Base-by-base conservation (phyloP, 2,113 vertebrate species). In the Anser cygnoides region DNA sequence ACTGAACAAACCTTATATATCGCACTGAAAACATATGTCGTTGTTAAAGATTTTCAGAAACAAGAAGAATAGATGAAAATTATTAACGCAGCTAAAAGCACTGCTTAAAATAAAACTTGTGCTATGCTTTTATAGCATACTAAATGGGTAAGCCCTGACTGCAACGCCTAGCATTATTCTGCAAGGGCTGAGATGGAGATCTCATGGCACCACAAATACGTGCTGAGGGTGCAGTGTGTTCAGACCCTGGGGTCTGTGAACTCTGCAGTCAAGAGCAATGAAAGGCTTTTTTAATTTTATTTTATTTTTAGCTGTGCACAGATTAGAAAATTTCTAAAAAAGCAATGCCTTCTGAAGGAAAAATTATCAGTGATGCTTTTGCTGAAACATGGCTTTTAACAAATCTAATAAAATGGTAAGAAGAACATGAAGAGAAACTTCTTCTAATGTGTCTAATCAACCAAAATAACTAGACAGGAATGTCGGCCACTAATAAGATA, bases 201-300 rank as follows among this genome's bases (percentile, higher is more conserved):
- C 67, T 68, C 41, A 11, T 0, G 9, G 43, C 31, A 25, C 54
- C 57, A 81, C 39, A 20, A 3, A 6, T 0, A 8, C 4, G 8
- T 0, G 0, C 2, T 12, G 43, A 72, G 26, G 25, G 41, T 7
- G 4, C 9, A 2, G n/a, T 4, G 11, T 35, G 26, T 21, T 37
- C 46, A 13, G 6, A 28, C 26, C 46, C 35, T 4, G 0, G 17
- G 37, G 20, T 0, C 9, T 39, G 50, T 14, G 25, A 71, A 18
- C 55, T 59, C 57, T 75, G 39, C 72, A 75, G n/a, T 66, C 9
- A 33, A 31, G 33, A 89, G 22, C 61, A 37, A n/a, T 5, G 13
- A 8, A 17, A 61, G 39, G 17, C 3, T 67, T 67, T 18, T 13
- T 31, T 26, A 22, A 23, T 50, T 50, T 50, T 50, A 22, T 13